Evolutionary conservation across 2,888 invertebrate genomes (phyloP).

Genomic region (Acrobasis suavella): DNA sequence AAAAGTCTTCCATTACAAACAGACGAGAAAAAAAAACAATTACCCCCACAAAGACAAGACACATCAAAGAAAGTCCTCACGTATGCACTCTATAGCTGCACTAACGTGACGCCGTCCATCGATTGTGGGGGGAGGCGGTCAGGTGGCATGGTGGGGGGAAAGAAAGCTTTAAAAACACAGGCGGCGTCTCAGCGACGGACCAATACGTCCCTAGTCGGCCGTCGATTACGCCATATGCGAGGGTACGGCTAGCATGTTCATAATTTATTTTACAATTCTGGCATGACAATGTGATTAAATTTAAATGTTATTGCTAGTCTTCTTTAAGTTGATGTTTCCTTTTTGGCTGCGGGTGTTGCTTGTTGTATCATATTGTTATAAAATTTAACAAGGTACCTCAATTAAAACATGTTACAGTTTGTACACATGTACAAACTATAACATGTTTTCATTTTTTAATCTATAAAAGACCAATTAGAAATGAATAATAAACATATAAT

Average conservation of each 20-base stretch:
- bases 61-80: conserved; percentile 75
- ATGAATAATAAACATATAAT: too few species aligned
- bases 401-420: too few species aligned
- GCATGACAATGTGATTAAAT: conserved; percentile 21
- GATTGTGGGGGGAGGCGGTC: conserved; percentile 57
- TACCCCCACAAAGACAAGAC: conserved; percentile 64
- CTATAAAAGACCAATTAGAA: too few species aligned
- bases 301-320: conserved; percentile 13
- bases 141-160: conserved; percentile 37
- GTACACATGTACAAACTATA: not conserved
- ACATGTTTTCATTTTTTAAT: too few species aligned
- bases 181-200: conserved; percentile 77
- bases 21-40: conserved; percentile 33
- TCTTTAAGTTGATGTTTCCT: conserved; percentile 16
- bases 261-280: conserved; percentile 25
- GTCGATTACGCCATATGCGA: conserved; percentile 73
- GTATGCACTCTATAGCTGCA: conserved; percentile 77
- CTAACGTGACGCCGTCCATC: conserved; percentile 76
- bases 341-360: conserved; percentile 1
- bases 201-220: conserved; percentile 79
- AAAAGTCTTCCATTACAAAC: conserved; percentile 8
- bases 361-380: conserved; percentile 6
- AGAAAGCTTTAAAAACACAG: conserved; percentile 66
- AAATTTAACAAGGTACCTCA: conserved; percentile 19
- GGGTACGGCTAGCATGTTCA: conserved; percentile 49